A percentile compares a stretch with the other conserved stretches of the same genome.
Conservation (phyloP, 2,113 vertebrate species). For the Irena cyanogastra region DNA sequence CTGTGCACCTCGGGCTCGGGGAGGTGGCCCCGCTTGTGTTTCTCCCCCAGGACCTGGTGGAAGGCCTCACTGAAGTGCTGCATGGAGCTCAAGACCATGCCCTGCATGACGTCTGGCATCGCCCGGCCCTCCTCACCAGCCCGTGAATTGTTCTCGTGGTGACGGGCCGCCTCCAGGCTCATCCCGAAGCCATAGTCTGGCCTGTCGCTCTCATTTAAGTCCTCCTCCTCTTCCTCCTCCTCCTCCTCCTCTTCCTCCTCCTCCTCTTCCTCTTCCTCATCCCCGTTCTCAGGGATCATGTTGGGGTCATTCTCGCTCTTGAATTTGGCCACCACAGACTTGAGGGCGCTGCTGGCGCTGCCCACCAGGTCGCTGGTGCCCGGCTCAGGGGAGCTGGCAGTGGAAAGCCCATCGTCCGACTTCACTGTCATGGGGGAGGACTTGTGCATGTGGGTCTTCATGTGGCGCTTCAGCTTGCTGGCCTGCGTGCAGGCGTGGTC, state of each 20-base stretch:
- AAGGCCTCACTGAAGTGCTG: conserved; percentile 98
- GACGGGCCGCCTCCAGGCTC: conserved; percentile 88
- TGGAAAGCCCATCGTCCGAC: conserved; percentile 94
- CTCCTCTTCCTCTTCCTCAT: conserved; percentile 95
- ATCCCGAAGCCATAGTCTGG: conserved; percentile 92
- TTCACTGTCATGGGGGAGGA: conserved; percentile 93
- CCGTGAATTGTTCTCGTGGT: conserved; percentile 89
- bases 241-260: conserved; percentile 98
- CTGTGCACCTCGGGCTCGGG: conserved; percentile 91
- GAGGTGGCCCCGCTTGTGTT: conserved; percentile 92
- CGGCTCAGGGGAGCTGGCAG: conserved; percentile 94
- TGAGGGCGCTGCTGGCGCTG: conserved; percentile 94
- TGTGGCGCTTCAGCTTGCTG: conserved; percentile 98
- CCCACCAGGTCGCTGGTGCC: conserved; percentile 94
- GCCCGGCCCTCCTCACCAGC: conserved; percentile 81
- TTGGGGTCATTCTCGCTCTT: conserved; percentile 88
- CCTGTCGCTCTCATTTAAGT: conserved; percentile 82
- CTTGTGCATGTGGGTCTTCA: conserved; percentile 99
- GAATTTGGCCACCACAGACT: conserved; percentile 97
- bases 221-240: conserved; percentile 90
- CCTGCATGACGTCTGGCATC: conserved; percentile 95
- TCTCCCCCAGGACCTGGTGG: conserved; percentile 84
- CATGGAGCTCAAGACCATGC: conserved; percentile 97
- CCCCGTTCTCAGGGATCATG: conserved; percentile 89
- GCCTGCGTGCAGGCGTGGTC: conserved; percentile 99